Evolutionary conservation across 2,113 vertebrate species (phyloP).

Genomic region (Procapra przewalskii): DNA sequence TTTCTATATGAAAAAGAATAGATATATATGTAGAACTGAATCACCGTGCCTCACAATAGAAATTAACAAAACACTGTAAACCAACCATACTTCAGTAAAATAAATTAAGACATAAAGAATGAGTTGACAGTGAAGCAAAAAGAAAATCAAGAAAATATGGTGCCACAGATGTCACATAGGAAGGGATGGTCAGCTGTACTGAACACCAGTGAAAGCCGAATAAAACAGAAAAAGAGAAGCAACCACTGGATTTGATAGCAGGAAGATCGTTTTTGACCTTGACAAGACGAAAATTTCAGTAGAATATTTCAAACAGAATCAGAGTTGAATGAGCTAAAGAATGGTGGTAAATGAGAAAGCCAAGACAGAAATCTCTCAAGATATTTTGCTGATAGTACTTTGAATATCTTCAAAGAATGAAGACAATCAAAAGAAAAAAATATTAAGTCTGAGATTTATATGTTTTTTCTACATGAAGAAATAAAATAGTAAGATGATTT

Average conservation of each 20-base stretch:
- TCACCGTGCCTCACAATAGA: neutral
- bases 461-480: neutral
- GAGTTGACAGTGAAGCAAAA: neutral
- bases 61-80: neutral
- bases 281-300: neutral
- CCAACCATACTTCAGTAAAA: neutral
- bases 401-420: neutral
- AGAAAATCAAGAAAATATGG: neutral
- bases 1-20: neutral
- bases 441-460: neutral
- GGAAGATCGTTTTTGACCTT: neutral
- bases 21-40: neutral
- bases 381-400: neutral
- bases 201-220: neutral
- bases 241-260: neutral
- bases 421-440: neutral
- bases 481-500: slow-evolving; percentile 24
- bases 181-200: neutral
- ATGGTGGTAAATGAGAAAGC: neutral
- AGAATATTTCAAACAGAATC: neutral
- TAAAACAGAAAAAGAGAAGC: neutral
- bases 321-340: neutral
- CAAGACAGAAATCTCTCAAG: neutral
- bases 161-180: neutral
- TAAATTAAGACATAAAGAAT: neutral